Base-by-base conservation (phyloP, 2,113 vertebrate species). In the Oryzias melastigma region DNA sequence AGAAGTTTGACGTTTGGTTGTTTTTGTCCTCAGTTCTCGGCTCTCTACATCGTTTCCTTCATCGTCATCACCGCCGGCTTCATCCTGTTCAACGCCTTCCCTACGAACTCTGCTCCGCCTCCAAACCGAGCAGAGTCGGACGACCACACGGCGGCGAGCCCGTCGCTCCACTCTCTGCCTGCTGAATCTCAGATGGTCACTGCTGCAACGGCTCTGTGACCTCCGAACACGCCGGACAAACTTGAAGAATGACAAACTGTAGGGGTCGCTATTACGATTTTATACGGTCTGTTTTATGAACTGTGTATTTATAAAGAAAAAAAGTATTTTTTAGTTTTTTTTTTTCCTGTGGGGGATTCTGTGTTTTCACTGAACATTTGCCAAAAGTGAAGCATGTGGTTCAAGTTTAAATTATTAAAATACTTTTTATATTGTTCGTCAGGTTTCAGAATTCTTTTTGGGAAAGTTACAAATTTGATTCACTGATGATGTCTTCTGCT, bases 11-110 rank as follows among this genome's bases (percentile, higher is more conserved):
- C 13, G 2, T 8, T 60, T 6, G 8, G 0, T 47, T 4, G 14
- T 58, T 67, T 52, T 52, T 82, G 87, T 76, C 49, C 43, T 14
- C 85, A 93, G 91, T 92, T 92, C 81, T 98, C 97, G 3, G 81
- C 79, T 12, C 91, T 98, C 13, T 99, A 98, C 85, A 91, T 98
- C 62, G 2, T 98, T 58, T 92, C 96, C 5, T 97, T 99, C 3
- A 54, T 90, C 0, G 6, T 95, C 87, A 98, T 98, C 90, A 95
- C 92, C 42, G 69, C 92, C 66, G 97, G 97, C 1, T 98, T 99
- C 18, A 22, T 93, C 69, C 72, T 94, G 83, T 99, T 96, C 78
- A 95, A 96, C 68, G 88, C 92, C 6, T 80, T 92, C 0, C 93
- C 96, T 0, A 94, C 93, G 0, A 71, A 67, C 74, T 83, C 71